Evolutionary conservation across 1,140 invertebrate species (phyloP), one percentile per base, ranked within the genome.

Genomic region (Anadara kagoshimensis): DNA sequence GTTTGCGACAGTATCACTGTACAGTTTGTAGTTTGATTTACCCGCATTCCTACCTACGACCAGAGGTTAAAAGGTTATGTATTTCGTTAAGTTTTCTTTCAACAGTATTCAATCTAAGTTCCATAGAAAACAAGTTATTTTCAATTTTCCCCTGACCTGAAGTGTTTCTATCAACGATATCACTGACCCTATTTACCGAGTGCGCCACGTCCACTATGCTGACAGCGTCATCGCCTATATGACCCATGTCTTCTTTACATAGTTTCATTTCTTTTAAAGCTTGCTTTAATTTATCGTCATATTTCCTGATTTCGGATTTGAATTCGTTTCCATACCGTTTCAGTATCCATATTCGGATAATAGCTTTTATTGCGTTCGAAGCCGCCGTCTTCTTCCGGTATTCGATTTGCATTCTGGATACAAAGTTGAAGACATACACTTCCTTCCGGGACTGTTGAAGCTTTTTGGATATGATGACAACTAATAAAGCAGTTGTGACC

Each of bases 401-500:
- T 57, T 79, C 78, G 18, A 83, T 78, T 54, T 83, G 80, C 22
- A 83, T 78, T 44, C 80, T 67, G 12, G 75, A 73, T 7, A 82
- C 75, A 67, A 85, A 83, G n/a, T 79, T 79, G 45, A 81, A 80
- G 4, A 85, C 83, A 43, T 85, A 85, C 41, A 74, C 69, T 68
- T 85, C 83, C 4, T 76, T 62, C 61, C 83, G 69, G 0, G 78
- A 76, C 53, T 83, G 80, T 54, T 85, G 79, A 0, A 85, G 49
- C 49, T 82, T 80, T 57, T 74, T 65, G 29, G 80, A 80, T 36
- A 87, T 78, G 29, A 88, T 85, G 22, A 85, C 87, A 8, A 88
- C 87, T 11, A 86, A 73, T 1, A 88, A 73, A 16, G 87, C 87
- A 7, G 85, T 87, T 22, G 83, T 81, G 10, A 83, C 83, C 14